Evolutionary conservation across 2,797 vertebrate genomes (phyloP).

Genomic region (Xyrichtys novacula): DNA sequence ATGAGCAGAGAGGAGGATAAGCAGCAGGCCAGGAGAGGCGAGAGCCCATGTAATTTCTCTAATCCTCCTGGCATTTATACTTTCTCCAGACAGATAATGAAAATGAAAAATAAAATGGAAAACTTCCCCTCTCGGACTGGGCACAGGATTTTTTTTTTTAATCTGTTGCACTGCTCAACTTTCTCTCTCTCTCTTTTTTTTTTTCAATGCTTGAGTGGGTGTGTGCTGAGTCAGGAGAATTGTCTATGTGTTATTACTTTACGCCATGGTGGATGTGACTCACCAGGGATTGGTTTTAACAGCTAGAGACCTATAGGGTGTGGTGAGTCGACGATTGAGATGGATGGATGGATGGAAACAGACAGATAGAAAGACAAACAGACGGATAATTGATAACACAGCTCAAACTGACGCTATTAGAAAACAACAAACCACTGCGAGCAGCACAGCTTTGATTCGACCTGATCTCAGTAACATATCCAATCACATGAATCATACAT

Average conservation of each 20-base stretch:
- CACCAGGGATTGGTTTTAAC: slow-evolving; percentile 14
- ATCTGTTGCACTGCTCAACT: slow-evolving; percentile 81
- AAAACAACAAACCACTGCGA: too few species aligned
- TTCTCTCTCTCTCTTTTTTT: slow-evolving; percentile 44
- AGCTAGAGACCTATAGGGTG: not conserved
- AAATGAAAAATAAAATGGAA: slow-evolving; percentile 88
- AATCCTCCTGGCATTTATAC: slow-evolving; percentile 90
- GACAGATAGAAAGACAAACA: slow-evolving; percentile 10
- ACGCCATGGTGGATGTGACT: slow-evolving; percentile 54
- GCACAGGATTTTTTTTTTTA: slow-evolving; percentile 70
- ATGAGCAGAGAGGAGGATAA: slow-evolving; percentile 79
- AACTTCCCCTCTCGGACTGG: slow-evolving; percentile 75
- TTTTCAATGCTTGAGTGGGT: slow-evolving; percentile 51
- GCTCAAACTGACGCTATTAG: not conserved
- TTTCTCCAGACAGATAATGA: slow-evolving; percentile 87
- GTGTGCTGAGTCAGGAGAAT: slow-evolving; percentile 74
- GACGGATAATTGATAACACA: slow-evolving; percentile 27
- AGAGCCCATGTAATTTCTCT: slow-evolving; percentile 88
- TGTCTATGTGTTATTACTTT: slow-evolving; percentile 53
- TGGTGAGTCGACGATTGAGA: not conserved
- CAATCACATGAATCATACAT: too few species aligned
- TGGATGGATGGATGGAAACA: slow-evolving; percentile 15
- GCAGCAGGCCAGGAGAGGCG: slow-evolving; percentile 78
- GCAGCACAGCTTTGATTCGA: too few species aligned
- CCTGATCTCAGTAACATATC: too few species aligned